A percentile compares a stretch with the other conserved stretches of the same genome.
phyloP scores from a whole-genome alignment of 2,113 vertebrate genomes.

The Grus americana region DNA sequence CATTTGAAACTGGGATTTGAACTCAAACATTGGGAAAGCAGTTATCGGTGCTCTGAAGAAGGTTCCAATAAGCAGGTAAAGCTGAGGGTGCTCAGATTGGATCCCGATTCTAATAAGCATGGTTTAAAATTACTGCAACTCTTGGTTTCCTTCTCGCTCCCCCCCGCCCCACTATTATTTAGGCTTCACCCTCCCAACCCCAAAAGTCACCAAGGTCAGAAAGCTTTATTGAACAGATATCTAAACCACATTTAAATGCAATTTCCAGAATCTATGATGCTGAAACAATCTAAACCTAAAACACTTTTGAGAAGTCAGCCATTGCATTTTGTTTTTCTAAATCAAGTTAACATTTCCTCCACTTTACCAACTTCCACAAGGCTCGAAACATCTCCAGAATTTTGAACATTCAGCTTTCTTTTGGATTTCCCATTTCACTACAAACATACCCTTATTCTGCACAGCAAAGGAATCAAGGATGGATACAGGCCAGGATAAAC shows the following conservation, averaged over 20 bases:
- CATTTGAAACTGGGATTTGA: background rate
- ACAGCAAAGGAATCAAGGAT: background rate
- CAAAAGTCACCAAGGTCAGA: background rate
- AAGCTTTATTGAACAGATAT: background rate
- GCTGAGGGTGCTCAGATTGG: background rate
- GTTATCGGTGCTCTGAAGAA: background rate
- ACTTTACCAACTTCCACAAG: background rate
- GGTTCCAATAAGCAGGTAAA: background rate
- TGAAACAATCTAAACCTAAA: background rate
- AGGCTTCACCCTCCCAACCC: background rate
- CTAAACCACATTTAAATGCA: background rate
- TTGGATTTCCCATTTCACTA: background rate
- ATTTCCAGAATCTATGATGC: background rate
- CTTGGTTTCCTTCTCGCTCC: background rate
- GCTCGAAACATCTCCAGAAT: background rate
- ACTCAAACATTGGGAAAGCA: background rate
- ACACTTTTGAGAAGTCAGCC: background rate
- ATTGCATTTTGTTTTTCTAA: background rate
- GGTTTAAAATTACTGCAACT: background rate
- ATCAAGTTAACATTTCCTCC: background rate
- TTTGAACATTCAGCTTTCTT: background rate
- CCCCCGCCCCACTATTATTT: background rate
- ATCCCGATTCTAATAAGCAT: background rate
- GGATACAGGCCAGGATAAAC: slow-evolving; percentile 13
- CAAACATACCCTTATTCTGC: background rate